Evolutionary conservation across 2,797 vertebrate genomes (phyloP).

Genomic region (Tauraco hartlaubi): DNA sequence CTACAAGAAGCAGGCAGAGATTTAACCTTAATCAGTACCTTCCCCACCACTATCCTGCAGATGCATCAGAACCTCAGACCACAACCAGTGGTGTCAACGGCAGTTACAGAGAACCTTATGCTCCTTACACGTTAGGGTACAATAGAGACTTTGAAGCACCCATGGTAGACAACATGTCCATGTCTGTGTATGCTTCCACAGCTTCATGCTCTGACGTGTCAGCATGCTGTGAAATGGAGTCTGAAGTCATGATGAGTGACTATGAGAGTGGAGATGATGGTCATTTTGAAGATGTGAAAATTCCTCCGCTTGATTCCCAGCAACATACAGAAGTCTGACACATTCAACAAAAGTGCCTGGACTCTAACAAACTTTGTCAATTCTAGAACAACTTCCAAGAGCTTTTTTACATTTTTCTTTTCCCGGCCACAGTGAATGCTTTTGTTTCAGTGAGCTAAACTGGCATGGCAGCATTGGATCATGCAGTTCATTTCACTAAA

Average conservation of each 20-base stretch:
- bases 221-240: constrained; percentile 93
- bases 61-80: constrained; percentile 87
- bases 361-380: constrained; percentile 75
- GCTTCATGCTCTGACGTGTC: constrained; percentile 98
- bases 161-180: constrained; percentile 89
- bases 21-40: constrained; percentile 95
- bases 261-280: constrained; percentile 94
- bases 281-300: constrained; percentile 87
- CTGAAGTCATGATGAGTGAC: constrained; percentile 97
- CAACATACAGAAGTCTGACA: constrained; percentile 99
- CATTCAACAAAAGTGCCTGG: constrained; percentile 96
- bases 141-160: constrained; percentile 88
- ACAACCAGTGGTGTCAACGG: constrained; percentile 69
- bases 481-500: constrained; percentile 56
- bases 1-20: constrained; percentile 86
- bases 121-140: constrained; percentile 82
- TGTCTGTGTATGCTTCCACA: constrained; percentile 93
- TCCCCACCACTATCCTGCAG: constrained; percentile 87
- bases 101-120: constrained; percentile 84
- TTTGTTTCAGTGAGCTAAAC: constrained; percentile 67
- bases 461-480: constrained; percentile 75
- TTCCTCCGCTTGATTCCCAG: constrained; percentile 91
- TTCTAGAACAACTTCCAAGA: constrained; percentile 36
- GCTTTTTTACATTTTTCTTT: background rate
- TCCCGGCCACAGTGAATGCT: constrained; percentile 28